phyloP scores from a whole-genome alignment of 64 coral and sea anemone genomes.

The Acropora yongei region DNA sequence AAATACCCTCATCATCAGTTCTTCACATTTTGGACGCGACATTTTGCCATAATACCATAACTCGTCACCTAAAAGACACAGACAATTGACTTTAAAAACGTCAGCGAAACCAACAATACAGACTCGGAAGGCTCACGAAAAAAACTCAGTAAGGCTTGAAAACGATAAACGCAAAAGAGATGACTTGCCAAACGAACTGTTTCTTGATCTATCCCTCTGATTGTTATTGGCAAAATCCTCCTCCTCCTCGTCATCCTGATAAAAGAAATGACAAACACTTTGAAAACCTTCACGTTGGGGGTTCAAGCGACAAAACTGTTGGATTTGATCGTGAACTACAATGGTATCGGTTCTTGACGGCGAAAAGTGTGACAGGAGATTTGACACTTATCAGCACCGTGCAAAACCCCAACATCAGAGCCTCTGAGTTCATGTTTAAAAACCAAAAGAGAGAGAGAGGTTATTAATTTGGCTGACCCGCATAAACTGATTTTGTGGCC shows the following conservation, averaged over 20 bases:
- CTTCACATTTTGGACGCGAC: slow-evolving; percentile 72
- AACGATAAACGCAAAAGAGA: neutral
- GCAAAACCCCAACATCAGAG: no score
- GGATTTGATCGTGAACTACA: no score
- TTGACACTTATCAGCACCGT: no score
- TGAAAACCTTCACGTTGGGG: neutral
- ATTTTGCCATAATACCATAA: slow-evolving; percentile 79
- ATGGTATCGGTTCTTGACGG: no score
- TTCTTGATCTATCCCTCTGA: slow-evolving; percentile 3
- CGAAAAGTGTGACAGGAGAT: no score
- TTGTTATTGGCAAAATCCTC: slow-evolving; percentile 3
- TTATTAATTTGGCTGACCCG: no score
- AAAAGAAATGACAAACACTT: neutral
- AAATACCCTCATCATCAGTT: slow-evolving; percentile 70
- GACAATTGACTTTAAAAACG: neutral
- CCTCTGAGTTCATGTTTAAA: no score
- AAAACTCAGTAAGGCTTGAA: neutral
- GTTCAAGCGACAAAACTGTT: no score
- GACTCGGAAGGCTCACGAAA: no score
- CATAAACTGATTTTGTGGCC: no score
- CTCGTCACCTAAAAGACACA: slow-evolving; percentile 19
- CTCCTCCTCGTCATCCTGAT: neutral
- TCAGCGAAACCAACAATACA: no score
- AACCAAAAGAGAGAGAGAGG: no score
- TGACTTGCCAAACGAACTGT: slow-evolving; percentile 36